Base-by-base conservation (phyloP, 2,113 vertebrate species). In the Pygoscelis antarcticus region DNA sequence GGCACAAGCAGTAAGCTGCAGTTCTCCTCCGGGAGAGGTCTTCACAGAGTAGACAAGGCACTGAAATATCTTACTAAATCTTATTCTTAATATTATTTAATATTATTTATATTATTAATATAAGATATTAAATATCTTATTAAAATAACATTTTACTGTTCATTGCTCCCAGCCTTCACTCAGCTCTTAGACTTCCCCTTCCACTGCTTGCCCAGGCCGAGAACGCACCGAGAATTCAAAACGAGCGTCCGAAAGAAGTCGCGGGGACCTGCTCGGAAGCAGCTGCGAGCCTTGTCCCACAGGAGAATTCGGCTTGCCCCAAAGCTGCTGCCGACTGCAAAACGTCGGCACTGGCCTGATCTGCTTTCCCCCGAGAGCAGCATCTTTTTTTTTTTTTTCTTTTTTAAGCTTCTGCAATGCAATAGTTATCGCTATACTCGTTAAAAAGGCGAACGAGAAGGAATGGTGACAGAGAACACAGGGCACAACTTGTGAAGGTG, bases 171-270 rank as follows among this genome's bases (percentile, higher is more conserved):
- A n/a, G 83, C 14, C 52, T n/a, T 23, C n/a, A 4, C 26, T 20
- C 54, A 5, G 47, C 75, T 46, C 61, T 29, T 38, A 32, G n/a
- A 6, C 20, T 18, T 40, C 51, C 38, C 32, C 5, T 8, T 13
- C 38, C 58, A 16, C 20, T 7, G 9, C 20, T 17, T 8, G 10
- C n/a, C 27, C 47, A 6, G 65, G 22, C 47, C 1, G 2, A 14
- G 15, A 58, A 60, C 0, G 1, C 27, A 30, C 20, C 1, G 0
- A 22, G 42, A 34, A 47, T 9, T 49, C 36, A n/a, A 34, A 51
- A 8, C 0, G 3, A 46, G 34, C 9, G 2, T 9, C 14, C 6
- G 9, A 27, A 9, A 38, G 46, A 40, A 51, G 62, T 3, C 3
- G 4, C 74, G 34, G 16, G 30, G 66, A 75, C 26, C 16, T 9